A percentile compares a stretch with the other conserved stretches of the same genome.
Evolutionary conservation across 2,888 invertebrate genomes (phyloP).

Genomic region (Loripinus fragilis): DNA sequence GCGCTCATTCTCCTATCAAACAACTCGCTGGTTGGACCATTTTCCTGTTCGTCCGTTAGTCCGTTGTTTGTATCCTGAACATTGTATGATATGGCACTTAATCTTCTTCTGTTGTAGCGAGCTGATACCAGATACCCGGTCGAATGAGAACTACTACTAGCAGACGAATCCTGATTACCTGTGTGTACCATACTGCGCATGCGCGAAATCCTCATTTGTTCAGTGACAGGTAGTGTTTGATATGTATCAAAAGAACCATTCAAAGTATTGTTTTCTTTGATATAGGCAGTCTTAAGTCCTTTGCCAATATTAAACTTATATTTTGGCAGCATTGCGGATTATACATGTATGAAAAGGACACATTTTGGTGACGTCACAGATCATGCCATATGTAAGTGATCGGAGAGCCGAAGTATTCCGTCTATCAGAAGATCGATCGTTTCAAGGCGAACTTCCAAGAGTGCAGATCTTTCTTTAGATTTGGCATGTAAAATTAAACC

Average conservation of each 20-base stretch:
- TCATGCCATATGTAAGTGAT: neutral
- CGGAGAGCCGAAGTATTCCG: neutral
- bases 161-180: constrained; percentile 49
- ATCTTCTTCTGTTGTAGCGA: constrained; percentile 40
- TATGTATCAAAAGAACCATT: constrained; percentile 32
- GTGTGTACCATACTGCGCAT: constrained; percentile 44
- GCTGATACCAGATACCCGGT: constrained; percentile 33
- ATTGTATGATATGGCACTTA: constrained; percentile 28
- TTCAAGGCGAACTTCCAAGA: neutral
- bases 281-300: constrained; percentile 36
- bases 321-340: constrained; percentile 20
- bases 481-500: constrained; percentile 17
- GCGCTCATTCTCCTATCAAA: constrained; percentile 63
- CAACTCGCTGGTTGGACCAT: neutral
- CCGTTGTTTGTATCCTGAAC: neutral
- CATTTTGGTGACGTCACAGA: constrained; percentile 4
- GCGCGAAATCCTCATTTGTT: constrained; percentile 43
- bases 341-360: neutral
- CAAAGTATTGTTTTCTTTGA: constrained; percentile 40
- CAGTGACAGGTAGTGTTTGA: constrained; percentile 36
- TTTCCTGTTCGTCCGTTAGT: constrained; percentile 30
- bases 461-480: neutral
- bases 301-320: constrained; percentile 39
- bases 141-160: constrained; percentile 24
- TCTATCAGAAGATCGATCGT: neutral